Conservation (phyloP, 2,888 invertebrate genomes). For the Tethea ocularis region DNA sequence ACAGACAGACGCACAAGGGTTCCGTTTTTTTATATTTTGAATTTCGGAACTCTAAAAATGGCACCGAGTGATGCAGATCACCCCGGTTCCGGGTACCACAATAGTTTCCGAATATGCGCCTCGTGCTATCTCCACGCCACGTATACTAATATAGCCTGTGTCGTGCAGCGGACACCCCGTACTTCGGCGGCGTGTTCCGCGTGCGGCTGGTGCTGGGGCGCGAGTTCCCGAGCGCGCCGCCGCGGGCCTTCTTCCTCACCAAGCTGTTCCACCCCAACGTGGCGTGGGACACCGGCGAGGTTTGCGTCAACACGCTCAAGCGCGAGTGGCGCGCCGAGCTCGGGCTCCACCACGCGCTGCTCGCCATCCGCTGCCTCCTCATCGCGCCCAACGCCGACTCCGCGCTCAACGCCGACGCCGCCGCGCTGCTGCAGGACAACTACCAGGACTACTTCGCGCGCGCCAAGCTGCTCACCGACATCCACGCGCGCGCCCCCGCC, state of each 20-base stretch:
- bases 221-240: conserved; percentile 96
- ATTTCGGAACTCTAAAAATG: too few species aligned
- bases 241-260: conserved; percentile 96
- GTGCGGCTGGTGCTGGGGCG: conserved; percentile 95
- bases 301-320: conserved; percentile 97
- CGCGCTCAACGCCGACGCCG: conserved; percentile 98
- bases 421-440: conserved; percentile 94
- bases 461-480: conserved; percentile 74
- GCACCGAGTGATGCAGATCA: too few species aligned
- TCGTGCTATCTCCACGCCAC: too few species aligned
- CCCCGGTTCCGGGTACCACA: too few species aligned
- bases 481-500: conserved; percentile 75
- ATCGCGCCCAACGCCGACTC: conserved; percentile 99
- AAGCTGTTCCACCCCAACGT: conserved; percentile 99
- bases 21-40: too few species aligned
- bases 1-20: too few species aligned
- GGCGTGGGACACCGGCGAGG: conserved; percentile 93
- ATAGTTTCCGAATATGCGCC: too few species aligned
- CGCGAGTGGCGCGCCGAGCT: conserved; percentile 98
- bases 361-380: conserved; percentile 95
- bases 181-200: conserved; percentile 93
- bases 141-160: too few species aligned
- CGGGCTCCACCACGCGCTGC: conserved; percentile 96
- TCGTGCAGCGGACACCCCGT: conserved; percentile 93
- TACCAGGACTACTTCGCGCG: conserved; percentile 94